Base-by-base conservation (phyloP, 1,140 invertebrate species). In the Drosophila obscura region DNA sequence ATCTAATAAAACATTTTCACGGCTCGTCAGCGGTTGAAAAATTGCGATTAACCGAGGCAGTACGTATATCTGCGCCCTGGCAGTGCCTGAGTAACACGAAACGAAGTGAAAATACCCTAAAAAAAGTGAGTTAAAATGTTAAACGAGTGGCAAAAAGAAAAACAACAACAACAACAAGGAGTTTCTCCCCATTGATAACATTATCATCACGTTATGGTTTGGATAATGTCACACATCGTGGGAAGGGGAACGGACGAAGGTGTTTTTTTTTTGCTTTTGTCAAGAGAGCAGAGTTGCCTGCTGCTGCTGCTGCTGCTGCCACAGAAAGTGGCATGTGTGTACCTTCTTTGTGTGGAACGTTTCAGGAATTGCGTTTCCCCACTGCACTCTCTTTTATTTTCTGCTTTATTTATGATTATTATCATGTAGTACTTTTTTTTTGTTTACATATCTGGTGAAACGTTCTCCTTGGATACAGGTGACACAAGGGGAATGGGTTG, bases 381-480 rank as follows among this genome's bases (percentile, higher is more conserved):
- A 45, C n/a, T 52, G 26, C 35, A 26, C 1, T 63, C 5, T 48
- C 22, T 4, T 46, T 19, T 55, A 24, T 49, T 41, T 72, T 41
- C 51, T 56, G 41, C 41, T 64, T 72, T 73, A 73, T 73, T 73
- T 73, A 64, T 72, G 59, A 64, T 73, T 58, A 74, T 74, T 74
- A 65, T 73, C 57, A 57, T 74, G 59, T 73, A 26, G 71, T 13
- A 13, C 35, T 39, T 39, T 51, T 55, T 55, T 73, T 39, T 39
- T 51, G 50, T 55, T 73, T 52, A 45, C 41, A 43, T 62, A 22
- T 16, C 26, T 15, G 44, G 9, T 31, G 31, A 15, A 50, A 43
- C 28, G 35, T 26, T 5, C 11, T 39, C 44, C 49, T 26, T 22
- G 51, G 26, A 19, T 39, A 55, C 52, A 52, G 24, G 48, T 15